Percentiles rank a stretch among this genome's conserved stretches.
Evolutionary conservation across 2,113 vertebrate species (phyloP).

Genomic region (Lepus americanus): DNA sequence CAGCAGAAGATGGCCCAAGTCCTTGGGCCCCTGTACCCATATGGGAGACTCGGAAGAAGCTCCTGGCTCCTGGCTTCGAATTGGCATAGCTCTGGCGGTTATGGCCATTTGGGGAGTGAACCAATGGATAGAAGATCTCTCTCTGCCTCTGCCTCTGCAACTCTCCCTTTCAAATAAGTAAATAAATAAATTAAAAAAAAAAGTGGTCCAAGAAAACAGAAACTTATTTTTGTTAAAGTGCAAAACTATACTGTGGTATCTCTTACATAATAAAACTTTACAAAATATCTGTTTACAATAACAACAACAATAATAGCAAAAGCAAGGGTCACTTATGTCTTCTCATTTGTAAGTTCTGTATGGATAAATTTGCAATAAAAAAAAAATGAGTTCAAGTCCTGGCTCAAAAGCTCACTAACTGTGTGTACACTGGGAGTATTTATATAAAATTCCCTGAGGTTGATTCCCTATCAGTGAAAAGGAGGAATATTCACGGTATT

Average conservation of each 20-base stretch:
- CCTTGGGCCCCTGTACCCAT: no score
- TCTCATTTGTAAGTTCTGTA: neutral
- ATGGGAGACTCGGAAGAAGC: no score
- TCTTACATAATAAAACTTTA: neutral
- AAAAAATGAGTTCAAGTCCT: neutral
- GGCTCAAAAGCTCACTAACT: neutral
- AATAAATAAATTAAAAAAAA: no score
- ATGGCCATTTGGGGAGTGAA: no score
- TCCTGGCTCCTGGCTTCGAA: no score
- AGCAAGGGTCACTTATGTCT: neutral
- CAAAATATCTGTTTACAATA: neutral
- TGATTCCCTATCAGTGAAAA: neutral
- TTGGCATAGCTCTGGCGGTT: no score
- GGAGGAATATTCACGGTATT: neutral
- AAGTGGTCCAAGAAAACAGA: constrained; percentile 6
- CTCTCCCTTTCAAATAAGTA: no score
- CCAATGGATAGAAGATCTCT: no score
- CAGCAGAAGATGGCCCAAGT: no score
- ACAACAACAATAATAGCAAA: constrained; percentile 12
- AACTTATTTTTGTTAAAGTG: constrained; percentile 18
- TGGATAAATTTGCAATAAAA: neutral
- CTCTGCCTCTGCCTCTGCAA: no score
- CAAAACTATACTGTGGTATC: neutral
- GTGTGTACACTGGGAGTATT: neutral
- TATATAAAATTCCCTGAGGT: neutral